A percentile compares a stretch with the other conserved stretches of the same genome.
phyloP scores from a whole-genome alignment of 2,888 invertebrate genomes.

The Heliconius erato region DNA sequence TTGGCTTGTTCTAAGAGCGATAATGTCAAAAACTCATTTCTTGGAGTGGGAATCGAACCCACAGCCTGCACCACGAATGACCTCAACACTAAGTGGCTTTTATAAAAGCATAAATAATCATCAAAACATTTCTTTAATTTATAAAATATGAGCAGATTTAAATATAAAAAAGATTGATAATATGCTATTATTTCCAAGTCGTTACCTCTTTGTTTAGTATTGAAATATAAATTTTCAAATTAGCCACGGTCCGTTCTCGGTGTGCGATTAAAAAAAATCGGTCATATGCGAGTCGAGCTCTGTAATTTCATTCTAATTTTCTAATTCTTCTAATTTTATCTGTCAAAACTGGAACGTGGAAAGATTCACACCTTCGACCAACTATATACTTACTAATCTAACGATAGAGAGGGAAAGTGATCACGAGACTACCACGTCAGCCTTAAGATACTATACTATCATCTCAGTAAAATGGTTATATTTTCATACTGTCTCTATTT shows the following conservation, averaged over 20 bases:
- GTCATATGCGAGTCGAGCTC: neutral
- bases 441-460: too few species aligned
- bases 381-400: too few species aligned
- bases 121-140: neutral
- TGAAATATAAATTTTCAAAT: slow-evolving; percentile 7
- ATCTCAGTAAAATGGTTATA: too few species aligned
- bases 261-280: neutral
- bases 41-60: neutral
- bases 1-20: neutral
- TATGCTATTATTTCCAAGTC: slow-evolving; percentile 1
- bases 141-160: neutral
- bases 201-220: slow-evolving; percentile 5
- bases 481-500: too few species aligned
- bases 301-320: too few species aligned
- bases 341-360: too few species aligned
- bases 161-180: slow-evolving; percentile 10
- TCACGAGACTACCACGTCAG: too few species aligned
- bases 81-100: neutral
- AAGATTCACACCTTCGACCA: too few species aligned
- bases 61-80: neutral
- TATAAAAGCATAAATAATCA: neutral
- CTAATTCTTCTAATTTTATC: too few species aligned
- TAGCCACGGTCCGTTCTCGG: neutral
- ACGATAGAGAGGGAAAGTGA: too few species aligned
- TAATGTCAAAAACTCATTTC: neutral